Conservation (phyloP, 2,113 vertebrate species). For the Pterocles orientalis region DNA sequence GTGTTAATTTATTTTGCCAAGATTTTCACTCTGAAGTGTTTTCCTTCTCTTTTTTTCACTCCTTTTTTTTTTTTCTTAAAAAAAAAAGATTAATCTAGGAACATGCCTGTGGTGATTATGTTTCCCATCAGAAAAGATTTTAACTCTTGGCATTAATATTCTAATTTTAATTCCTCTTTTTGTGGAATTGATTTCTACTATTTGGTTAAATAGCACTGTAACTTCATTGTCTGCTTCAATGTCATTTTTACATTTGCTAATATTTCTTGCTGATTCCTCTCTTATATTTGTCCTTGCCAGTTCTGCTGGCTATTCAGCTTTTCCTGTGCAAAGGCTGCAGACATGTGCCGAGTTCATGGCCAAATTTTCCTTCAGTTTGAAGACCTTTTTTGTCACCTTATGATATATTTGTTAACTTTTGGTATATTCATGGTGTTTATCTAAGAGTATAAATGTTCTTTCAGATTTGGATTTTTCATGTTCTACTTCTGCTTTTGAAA, state of each 20-base stretch:
- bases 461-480: neutral
- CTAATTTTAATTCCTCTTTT: neutral
- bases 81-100: too few species aligned
- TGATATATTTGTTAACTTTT: neutral
- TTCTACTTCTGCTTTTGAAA: neutral
- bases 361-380: neutral
- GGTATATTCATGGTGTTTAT: neutral
- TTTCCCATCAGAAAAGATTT: neutral
- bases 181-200: neutral
- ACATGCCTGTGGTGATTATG: neutral
- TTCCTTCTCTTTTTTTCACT: neutral
- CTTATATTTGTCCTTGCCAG: neutral
- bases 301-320: neutral
- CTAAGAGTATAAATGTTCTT: neutral
- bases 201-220: neutral
- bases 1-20: conserved; percentile 20
- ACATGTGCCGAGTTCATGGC: neutral
- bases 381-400: neutral
- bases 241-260: neutral
- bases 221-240: neutral
- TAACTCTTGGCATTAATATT: neutral
- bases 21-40: neutral
- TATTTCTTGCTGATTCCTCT: neutral
- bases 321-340: neutral
- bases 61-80: neutral